These are phyloP conservation scores for Schmidtea mediterranea DNA, from an alignment of 1,140 invertebrate genomes.

Conservation along the genomic window DNA sequence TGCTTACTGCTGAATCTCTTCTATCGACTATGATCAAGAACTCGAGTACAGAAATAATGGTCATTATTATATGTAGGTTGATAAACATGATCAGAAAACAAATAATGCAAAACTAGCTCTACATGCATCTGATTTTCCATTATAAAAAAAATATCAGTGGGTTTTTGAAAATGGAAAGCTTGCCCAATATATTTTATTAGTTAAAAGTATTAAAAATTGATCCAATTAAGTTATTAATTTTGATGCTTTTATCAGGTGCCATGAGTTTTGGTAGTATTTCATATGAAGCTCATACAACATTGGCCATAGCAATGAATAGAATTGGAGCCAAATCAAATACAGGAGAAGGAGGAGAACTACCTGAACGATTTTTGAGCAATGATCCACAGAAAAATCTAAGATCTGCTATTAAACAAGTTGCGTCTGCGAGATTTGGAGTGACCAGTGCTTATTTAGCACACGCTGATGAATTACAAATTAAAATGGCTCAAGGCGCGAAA, in stretches of 20 bases:
- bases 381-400: slow-evolving; percentile 39
- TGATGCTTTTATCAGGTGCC: slow-evolving; percentile 33
- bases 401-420: slow-evolving; percentile 52
- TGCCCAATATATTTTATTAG: too few species aligned
- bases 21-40: too few species aligned
- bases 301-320: slow-evolving; percentile 87
- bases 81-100: too few species aligned
- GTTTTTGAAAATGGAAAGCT: too few species aligned
- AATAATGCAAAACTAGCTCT: too few species aligned
- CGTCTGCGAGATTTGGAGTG: slow-evolving; percentile 85
- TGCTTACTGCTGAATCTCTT: too few species aligned
- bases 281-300: slow-evolving; percentile 65
- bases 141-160: too few species aligned
- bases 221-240: too few species aligned
- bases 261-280: slow-evolving; percentile 80
- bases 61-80: too few species aligned
- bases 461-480: slow-evolving; percentile 35
- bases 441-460: slow-evolving; percentile 82
- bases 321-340: slow-evolving; percentile 85
- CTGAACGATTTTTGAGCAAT: slow-evolving; percentile 45
- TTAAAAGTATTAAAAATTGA: too few species aligned
- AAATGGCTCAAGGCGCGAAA: slow-evolving; percentile 29
- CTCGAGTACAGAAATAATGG: too few species aligned
- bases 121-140: too few species aligned
- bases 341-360: slow-evolving; percentile 62